These are phyloP conservation scores for Festucalex cinctus DNA, from an alignment of 2,113 vertebrate genomes.

Conservation along the genomic window DNA sequence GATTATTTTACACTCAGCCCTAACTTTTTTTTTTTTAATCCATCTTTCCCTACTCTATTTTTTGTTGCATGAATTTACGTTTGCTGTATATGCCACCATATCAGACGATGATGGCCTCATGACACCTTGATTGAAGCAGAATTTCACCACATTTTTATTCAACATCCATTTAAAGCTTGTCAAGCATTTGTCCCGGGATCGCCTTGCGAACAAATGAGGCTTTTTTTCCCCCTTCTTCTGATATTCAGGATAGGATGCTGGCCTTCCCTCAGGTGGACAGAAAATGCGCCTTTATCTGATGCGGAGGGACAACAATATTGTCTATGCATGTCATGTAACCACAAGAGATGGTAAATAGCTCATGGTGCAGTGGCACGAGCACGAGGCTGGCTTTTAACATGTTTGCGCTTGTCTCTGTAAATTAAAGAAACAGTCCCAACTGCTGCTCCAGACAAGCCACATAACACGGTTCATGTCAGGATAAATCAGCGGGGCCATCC, in stretches of 20 bases:
- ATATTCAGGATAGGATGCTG: constrained; percentile 46
- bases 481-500: constrained; percentile 37
- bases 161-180: constrained; percentile 57
- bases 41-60: constrained; percentile 9
- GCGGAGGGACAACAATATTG: constrained; percentile 36
- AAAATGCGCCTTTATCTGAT: constrained; percentile 37
- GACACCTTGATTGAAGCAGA: neutral
- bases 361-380: neutral
- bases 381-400: constrained; percentile 53
- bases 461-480: constrained; percentile 52
- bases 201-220: constrained; percentile 38
- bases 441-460: constrained; percentile 46
- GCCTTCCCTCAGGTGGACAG: constrained; percentile 45
- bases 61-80: constrained; percentile 7
- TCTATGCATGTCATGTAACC: constrained; percentile 29
- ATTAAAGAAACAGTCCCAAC: constrained; percentile 57
- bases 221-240: constrained; percentile 31
- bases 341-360: constrained; percentile 32
- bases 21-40: no score
- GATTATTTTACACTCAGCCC: no score
- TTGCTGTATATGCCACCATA: constrained; percentile 3
- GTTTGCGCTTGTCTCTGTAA: constrained; percentile 57
- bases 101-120: neutral
- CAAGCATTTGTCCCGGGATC: constrained; percentile 57
- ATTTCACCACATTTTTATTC: neutral